A percentile compares a stretch with the other conserved stretches of the same genome.
These are phyloP conservation scores for Liasis olivaceus DNA, from an alignment of 2,797 vertebrate species.

Conservation along the genomic window DNA sequence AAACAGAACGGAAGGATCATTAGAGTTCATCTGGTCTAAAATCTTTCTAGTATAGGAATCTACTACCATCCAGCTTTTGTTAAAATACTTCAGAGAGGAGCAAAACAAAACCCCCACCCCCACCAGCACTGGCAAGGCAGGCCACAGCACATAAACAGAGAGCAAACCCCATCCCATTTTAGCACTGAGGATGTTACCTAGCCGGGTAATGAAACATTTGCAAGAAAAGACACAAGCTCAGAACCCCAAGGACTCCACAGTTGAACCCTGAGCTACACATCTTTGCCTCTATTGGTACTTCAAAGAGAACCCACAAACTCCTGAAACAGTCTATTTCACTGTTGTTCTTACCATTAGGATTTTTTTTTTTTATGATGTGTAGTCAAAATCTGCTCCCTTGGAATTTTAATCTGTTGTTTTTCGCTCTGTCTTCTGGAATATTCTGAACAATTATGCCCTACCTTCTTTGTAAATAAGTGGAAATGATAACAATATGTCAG, in stretches of 20 bases:
- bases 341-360: neutral
- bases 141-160: too few relatives aligned
- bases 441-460: too few relatives aligned
- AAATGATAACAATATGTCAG: neutral
- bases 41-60: neutral
- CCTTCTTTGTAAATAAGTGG: neutral
- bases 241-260: too few relatives aligned
- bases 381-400: neutral
- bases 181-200: too few relatives aligned
- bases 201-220: too few relatives aligned
- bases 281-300: neutral
- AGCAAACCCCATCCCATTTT: too few relatives aligned
- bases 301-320: neutral
- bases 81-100: neutral
- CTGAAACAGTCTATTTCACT: neutral
- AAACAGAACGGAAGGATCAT: neutral
- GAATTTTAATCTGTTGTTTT: neutral
- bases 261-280: too few relatives aligned
- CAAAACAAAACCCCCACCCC: too few relatives aligned
- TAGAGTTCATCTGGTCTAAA: neutral
- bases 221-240: too few relatives aligned
- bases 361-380: rapidly evolving
- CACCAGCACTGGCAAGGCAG: too few relatives aligned
- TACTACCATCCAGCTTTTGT: neutral
- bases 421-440: neutral